Evolutionary conservation across 2,113 vertebrate species (phyloP).

Genomic region (Chlorodrepanis virens): DNA sequence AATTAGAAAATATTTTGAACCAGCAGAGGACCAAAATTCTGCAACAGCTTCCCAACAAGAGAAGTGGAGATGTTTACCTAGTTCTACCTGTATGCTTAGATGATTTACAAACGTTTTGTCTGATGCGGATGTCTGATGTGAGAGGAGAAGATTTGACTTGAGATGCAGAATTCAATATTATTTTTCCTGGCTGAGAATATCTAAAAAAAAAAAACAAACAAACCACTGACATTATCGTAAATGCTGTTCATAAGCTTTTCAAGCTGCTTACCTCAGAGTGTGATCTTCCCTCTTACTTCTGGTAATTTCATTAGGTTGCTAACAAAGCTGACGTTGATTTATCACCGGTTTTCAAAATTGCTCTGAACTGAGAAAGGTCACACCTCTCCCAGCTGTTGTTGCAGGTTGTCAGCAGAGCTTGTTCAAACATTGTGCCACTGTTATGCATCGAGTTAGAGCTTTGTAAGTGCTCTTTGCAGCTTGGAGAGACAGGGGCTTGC

Average conservation of each 20-base stretch:
- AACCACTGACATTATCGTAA: rapidly evolving
- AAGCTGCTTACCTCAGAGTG: background rate
- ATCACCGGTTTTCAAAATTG: background rate
- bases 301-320: background rate
- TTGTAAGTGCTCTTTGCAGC: background rate
- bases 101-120: background rate
- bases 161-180: background rate
- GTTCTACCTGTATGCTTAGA: background rate
- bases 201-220: background rate
- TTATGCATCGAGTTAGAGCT: constrained; percentile 14
- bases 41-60: background rate
- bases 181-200: constrained; percentile 4
- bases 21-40: background rate
- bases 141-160: background rate
- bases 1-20: background rate
- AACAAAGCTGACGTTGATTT: background rate
- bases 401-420: background rate
- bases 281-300: background rate
- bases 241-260: background rate
- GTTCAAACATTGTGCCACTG: background rate
- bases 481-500: background rate
- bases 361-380: constrained; percentile 9
- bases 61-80: background rate
- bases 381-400: background rate
- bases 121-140: background rate